Evolutionary conservation across 2,888 invertebrate species (phyloP), one percentile per base, ranked within the genome.

Genomic region (Drosophila mercatorum): DNA sequence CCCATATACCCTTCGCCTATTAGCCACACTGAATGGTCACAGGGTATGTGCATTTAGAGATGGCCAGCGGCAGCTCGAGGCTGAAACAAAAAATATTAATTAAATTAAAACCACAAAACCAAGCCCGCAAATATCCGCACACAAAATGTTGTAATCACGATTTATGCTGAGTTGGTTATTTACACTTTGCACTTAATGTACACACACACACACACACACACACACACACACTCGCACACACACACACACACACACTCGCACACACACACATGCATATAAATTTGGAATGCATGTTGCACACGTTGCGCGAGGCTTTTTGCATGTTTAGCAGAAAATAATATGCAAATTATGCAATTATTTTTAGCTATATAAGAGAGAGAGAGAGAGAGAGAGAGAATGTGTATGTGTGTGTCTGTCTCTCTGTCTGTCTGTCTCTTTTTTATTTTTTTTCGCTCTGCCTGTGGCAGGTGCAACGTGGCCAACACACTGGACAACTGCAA

Each of bases 71-170:
- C 36, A 36, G 17, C 52, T 53, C 51, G 51, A 34, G 17, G 52
- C 22, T 17, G 14, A 72, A 72, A 55, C 53, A 56, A 78, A 86
- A 90, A 88, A 90, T 87, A 89, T 91, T 91, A 91, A 91, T 91
- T 91, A 91, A 91, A 91, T 91, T 91, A 91, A 91, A 91, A 90
- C 91, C 91, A 89, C 86, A 86, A 83, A 90, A 90, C 91, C 91
- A 81, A 91, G 87, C 90, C 89, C 89, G 90, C 90, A 90, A 81
- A 91, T 85, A 89, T 90, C 80, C 90, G 87, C 90, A 90, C 74
- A 83, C 80, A 89, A 86, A 89, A 91, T 89, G 84, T 91, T 91
- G 90, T 91, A 91, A 91, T 90, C 91, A 91, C 90, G 83, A 91
- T 91, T 91, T 90, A 91, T 91, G 91, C 91, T 75, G 79, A 71